Percentiles rank a stretch among this genome's conserved stretches.
Conservation (phyloP, 2,113 vertebrate genomes). For the Odocoileus virginianus region DNA sequence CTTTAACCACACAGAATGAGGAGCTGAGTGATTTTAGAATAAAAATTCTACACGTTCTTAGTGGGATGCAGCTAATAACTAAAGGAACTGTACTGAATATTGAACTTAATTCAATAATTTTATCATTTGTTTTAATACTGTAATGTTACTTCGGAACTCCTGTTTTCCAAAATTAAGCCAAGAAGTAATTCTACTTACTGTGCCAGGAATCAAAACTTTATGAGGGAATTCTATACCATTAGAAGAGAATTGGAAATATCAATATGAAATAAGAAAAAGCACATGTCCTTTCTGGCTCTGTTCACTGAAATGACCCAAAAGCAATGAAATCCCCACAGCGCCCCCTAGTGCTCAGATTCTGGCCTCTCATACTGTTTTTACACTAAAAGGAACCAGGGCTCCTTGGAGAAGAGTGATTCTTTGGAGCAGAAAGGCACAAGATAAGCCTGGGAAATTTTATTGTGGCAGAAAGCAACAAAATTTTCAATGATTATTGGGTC, state of each 20-base stretch:
- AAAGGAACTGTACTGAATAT: constrained; percentile 29
- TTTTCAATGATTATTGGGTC: not conserved
- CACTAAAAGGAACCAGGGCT: not conserved
- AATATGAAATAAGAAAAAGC: constrained; percentile 23
- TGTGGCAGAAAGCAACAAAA: constrained; percentile 5
- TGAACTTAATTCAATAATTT: not conserved
- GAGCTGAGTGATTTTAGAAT: not conserved
- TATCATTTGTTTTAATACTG: constrained; percentile 7
- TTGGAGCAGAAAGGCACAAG: not conserved
- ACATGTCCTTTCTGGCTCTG: constrained; percentile 7
- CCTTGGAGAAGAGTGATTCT: not conserved
- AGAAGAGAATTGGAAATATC: constrained; percentile 31
- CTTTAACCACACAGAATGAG: not conserved
- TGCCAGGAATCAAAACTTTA: not conserved
- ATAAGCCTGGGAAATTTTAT: not conserved
- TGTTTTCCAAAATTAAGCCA: constrained; percentile 22
- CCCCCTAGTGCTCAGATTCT: constrained; percentile 42
- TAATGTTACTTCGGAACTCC: not conserved
- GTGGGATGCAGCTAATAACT: not conserved
- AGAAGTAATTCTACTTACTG: constrained; percentile 8
- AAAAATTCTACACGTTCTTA: constrained; percentile 7
- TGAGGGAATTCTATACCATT: constrained; percentile 2
- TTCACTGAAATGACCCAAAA: not conserved
- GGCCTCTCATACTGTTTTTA: not conserved
- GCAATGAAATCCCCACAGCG: constrained; percentile 39